Base-by-base conservation (phyloP, 1,140 invertebrate species). In the Aphaenogaster ashmeadi region DNA sequence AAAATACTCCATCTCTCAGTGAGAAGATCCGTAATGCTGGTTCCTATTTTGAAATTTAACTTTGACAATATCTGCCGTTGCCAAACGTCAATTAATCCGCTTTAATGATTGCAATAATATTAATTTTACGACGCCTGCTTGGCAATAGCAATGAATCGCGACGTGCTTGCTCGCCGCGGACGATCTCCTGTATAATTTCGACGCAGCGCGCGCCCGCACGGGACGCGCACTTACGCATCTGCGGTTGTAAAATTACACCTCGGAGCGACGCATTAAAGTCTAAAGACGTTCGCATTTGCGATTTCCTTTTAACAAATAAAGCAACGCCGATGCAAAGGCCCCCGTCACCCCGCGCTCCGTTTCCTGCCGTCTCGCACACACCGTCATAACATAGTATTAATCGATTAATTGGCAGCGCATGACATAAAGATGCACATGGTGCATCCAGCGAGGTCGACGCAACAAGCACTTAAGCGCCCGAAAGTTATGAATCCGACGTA, bases 401-500 rank as follows among this genome's bases (percentile, higher is more conserved):
- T 80, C 77, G 27, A 67, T 67, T 80, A 83, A 72, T 83, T 44
- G 18, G 21, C 36, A 58, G 18, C 3, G 18, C 18, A 69, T 41
- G 18, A 72, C 27, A 41, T 33, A 72, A 74, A 74, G 27, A 47
- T 18, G 66, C 21, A 18, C n/a, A 21, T n/a, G 33, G 6, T 15
- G 33, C 36, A 11, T 81, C 5, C 36, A 41, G 54, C 6, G 27
- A 64, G 21, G 36, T 56, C 18, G 47, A 36, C 13, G 84, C 38
- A 38, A 62, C 21, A 11, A 38, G 74, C 50, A 52, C 38, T 38
- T 36, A 77, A 79, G 47, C 66, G 64, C 33, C 38, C 75, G 47
- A 87, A 87, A 89, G 75, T 89, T 89, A 91, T 83, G 67, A 86
- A 69, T 38, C 67, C 72, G 69, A 92, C 85, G 83, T 62, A 72